phyloP scores from a whole-genome alignment of 1,140 invertebrate genomes.

The Argopecten irradians region DNA sequence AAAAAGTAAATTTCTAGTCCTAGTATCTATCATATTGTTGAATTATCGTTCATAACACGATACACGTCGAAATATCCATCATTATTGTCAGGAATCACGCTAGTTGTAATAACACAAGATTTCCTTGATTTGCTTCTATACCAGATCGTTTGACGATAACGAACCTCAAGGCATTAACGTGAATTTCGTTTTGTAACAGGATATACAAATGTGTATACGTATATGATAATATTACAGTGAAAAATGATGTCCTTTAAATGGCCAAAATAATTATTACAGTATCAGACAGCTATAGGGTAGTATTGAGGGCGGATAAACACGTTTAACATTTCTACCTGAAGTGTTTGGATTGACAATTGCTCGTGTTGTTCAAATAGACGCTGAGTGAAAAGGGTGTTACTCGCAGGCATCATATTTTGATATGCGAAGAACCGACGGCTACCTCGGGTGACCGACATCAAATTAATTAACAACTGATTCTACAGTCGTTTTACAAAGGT shows the following conservation, averaged over 20 bases:
- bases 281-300: neutral
- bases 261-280: neutral
- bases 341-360: neutral
- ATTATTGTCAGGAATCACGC: neutral
- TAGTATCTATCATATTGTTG: neutral
- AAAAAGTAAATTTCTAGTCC: neutral
- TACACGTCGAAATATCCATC: neutral
- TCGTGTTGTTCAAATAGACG: constrained; percentile 1
- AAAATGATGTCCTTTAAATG: neutral
- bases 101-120: neutral
- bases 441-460: neutral
- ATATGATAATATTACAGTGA: neutral
- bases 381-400: neutral
- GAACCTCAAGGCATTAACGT: neutral
- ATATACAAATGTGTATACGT: neutral
- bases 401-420: neutral
- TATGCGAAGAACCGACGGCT: neutral
- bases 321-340: neutral
- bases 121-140: neutral
- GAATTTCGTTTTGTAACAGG: neutral
- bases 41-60: neutral
- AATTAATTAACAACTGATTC: neutral
- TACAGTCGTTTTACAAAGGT: neutral
- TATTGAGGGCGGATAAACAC: neutral
- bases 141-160: neutral